A percentile compares a stretch with the other conserved stretches of the same genome.
Conservation (phyloP, 2,888 invertebrate genomes). For the Ormyrus thymus region DNA sequence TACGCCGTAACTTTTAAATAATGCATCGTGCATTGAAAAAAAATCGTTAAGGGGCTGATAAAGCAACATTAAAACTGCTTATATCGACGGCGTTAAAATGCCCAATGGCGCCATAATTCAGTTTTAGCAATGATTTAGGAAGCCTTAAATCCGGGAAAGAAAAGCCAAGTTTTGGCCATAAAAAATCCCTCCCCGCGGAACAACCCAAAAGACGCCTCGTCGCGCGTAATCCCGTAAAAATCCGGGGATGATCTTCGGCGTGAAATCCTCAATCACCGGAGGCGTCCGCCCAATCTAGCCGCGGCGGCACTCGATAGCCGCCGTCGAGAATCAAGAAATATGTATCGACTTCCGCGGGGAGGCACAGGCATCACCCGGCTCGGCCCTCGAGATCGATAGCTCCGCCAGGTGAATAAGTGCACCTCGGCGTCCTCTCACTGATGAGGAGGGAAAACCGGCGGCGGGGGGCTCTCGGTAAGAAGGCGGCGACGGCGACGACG, state of each 20-base stretch:
- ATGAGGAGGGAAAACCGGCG: background rate
- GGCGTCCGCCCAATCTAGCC: background rate
- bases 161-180: conserved; percentile 9
- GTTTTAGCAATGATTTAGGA: conserved; percentile 17
- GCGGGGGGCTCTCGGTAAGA: background rate
- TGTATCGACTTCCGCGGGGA: too few species aligned
- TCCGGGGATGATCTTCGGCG: too few species aligned
- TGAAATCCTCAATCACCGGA: background rate
- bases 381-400: conserved; percentile 4
- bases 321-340: too few species aligned
- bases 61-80: too few species aligned
- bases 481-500: background rate
- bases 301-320: too few species aligned
- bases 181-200: background rate
- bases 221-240: conserved; percentile 26
- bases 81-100: too few species aligned
- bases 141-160: conserved; percentile 1
- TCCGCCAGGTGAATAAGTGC: conserved; percentile 19
- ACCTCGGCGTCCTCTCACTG: background rate
- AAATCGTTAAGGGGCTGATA: too few species aligned
- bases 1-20: too few species aligned
- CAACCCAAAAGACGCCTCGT: background rate
- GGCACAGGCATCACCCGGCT: background rate
- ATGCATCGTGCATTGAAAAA: too few species aligned
- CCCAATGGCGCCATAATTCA: conserved; percentile 29